phyloP scores from a whole-genome alignment of 2,113 vertebrate species.

The Xiphias gladius region DNA sequence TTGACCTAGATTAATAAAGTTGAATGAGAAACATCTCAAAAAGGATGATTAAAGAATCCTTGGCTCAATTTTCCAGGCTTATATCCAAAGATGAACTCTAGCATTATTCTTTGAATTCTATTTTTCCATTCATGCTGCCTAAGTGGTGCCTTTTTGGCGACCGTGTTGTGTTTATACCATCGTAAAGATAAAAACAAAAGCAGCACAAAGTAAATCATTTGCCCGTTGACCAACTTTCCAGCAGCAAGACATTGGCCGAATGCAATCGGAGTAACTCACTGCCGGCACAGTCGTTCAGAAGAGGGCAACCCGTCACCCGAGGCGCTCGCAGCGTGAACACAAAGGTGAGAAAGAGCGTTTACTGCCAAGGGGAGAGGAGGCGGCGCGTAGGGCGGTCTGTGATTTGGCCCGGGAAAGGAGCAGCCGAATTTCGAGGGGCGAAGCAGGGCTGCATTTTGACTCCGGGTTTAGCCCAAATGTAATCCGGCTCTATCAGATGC shows the following conservation, averaged over 20 bases:
- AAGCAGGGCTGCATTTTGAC: constrained; percentile 35
- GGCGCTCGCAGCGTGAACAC: too few species aligned
- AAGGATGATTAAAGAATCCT: too few species aligned
- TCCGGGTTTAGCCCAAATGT: constrained; percentile 8
- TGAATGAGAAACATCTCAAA: too few species aligned
- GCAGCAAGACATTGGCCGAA: neutral
- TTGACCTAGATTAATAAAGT: too few species aligned
- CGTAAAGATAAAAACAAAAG: too few species aligned
- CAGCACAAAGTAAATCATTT: too few species aligned
- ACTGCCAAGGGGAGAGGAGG: neutral
- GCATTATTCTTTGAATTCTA: neutral
- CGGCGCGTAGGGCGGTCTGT: neutral
- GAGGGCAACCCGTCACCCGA: too few species aligned
- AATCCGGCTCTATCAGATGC: constrained; percentile 28
- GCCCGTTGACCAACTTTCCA: neutral
- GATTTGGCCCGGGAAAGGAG: constrained; percentile 6
- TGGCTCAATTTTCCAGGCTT: too few species aligned
- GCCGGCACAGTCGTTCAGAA: too few species aligned
- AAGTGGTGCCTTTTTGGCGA: too few species aligned
- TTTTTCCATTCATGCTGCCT: neutral
- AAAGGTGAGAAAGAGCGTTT: neutral
- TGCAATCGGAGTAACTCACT: neutral
- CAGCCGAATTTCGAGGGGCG: neutral
- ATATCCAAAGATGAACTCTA: neutral
- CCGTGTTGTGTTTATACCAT: neutral